These are phyloP conservation scores for Drosophila littoralis DNA, from an alignment of 1,140 invertebrate genomes.

Conservation along the genomic window DNA sequence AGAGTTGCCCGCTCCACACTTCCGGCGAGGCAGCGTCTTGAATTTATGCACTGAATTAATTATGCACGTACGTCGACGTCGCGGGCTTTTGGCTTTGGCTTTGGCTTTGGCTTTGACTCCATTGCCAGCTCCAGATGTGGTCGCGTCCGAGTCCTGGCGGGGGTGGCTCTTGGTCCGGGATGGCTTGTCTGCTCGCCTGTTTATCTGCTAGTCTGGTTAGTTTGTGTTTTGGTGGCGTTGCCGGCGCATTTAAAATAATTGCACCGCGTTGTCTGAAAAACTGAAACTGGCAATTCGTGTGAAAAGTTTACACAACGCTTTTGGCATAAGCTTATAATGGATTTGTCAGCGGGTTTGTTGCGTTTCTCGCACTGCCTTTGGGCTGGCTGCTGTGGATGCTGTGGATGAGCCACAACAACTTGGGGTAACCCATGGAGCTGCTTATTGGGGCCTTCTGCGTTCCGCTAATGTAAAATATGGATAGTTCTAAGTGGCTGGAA, in stretches of 20 bases:
- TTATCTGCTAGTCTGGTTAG: slow-evolving; percentile 66
- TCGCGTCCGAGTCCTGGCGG: slow-evolving; percentile 16
- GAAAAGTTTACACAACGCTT: slow-evolving; percentile 77
- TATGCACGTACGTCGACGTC: slow-evolving; percentile 71
- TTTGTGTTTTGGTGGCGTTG: slow-evolving; percentile 68
- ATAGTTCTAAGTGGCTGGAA: slow-evolving; percentile 49
- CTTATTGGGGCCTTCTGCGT: slow-evolving; percentile 49
- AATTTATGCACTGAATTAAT: slow-evolving; percentile 82
- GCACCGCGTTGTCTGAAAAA: slow-evolving; percentile 63
- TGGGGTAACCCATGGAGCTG: not conserved
- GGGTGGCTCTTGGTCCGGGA: not conserved
- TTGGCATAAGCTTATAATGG: slow-evolving; percentile 79
- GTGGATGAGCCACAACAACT: slow-evolving; percentile 47
- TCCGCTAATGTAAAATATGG: slow-evolving; percentile 68
- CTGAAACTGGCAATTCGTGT: slow-evolving; percentile 69
- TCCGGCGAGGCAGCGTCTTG: slow-evolving; percentile 62
- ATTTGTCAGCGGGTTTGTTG: slow-evolving; percentile 72
- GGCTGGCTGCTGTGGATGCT: slow-evolving; percentile 40
- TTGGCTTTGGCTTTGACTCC: slow-evolving; percentile 14
- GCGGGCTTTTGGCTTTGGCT: slow-evolving; percentile 31
- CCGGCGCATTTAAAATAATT: slow-evolving; percentile 80
- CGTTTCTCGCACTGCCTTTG: slow-evolving; percentile 3
- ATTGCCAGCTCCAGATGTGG: slow-evolving; percentile 5
- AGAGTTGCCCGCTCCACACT: slow-evolving; percentile 52
- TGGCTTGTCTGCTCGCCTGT: not conserved